Base-by-base conservation (phyloP, 1,140 invertebrate species). In the Microplitis demolitor region DNA sequence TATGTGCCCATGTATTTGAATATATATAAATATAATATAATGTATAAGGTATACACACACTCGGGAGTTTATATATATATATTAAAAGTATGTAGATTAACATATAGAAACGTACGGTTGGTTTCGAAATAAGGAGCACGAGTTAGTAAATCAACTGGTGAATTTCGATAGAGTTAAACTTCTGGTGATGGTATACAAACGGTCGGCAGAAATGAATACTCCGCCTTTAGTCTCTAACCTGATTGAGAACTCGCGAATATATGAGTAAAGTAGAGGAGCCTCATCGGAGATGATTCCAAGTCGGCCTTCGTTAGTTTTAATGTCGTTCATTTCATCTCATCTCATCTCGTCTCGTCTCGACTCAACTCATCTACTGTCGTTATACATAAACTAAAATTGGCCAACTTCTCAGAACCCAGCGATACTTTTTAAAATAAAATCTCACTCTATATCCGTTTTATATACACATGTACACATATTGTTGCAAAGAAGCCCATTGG, bases 91-190 rank as follows among this genome's bases (percentile, higher is more conserved):
- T 58, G 76, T 79, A 83, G 83, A 87, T 87, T 87, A 87, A 87
- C 84, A 87, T 87, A 87, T 85, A 84, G 84, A 87, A 80, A 80
- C 79, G 78, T 72, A 79, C 77, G 68, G 72, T 75, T 34, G 67
- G 31, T 71, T 39, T 9, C 14, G 74, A 77, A 81, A 83, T 81
- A 83, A 56, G 82, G 78, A 79, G 77, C 51, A 73, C 78, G 82
- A 86, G 84, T 85, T 85, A 86, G 81, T 87, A 86, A 87, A 87
- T 87, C 85, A 87, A 61, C 6, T 63, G 16, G 13, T 45, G 34
- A 51, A 66, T 66, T 37, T 11, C 39, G 6, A 45, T 11, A 45
- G 6, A 11, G 80, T 83, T 58, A 58, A 58, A 24, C 9, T 77
- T 78, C 73, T 45, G 39, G 8, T 45, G 39, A 11, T 45, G 39